phyloP scores from a whole-genome alignment of 2,888 invertebrate genomes.

The Hydriomena furcata region DNA sequence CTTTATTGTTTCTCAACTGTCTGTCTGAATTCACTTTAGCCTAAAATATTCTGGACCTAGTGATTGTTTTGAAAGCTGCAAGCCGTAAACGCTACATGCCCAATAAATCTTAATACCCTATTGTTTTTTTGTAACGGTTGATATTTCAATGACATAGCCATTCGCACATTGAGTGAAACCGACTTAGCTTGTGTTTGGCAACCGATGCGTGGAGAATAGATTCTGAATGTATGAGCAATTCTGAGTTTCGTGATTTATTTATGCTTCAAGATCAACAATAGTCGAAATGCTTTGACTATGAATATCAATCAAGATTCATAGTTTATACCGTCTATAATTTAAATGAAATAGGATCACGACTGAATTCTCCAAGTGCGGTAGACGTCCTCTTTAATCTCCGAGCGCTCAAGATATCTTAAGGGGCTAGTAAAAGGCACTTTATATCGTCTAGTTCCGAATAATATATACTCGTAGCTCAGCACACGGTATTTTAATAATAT shows the following conservation, averaged over 20 bases:
- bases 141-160: constrained; percentile 50
- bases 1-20: too few species aligned
- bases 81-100: constrained; percentile 48
- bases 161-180: constrained; percentile 48
- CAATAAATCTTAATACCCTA: constrained; percentile 60
- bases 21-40: not conserved
- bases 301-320: too few species aligned
- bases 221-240: constrained; percentile 25
- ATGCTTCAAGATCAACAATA: not conserved
- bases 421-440: too few species aligned
- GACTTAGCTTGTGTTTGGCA: constrained; percentile 37
- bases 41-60: constrained; percentile 5
- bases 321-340: too few species aligned
- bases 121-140: constrained; percentile 58
- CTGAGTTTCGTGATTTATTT: constrained; percentile 14
- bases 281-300: too few species aligned
- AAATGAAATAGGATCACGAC: too few species aligned
- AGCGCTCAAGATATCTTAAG: too few species aligned
- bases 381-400: too few species aligned
- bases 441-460: too few species aligned
- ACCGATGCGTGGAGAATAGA: constrained; percentile 40
- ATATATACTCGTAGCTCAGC: too few species aligned
- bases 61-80: constrained; percentile 55
- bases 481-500: too few species aligned
- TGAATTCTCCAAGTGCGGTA: too few species aligned